Conservation (phyloP, 2,113 vertebrate species). For the Oreochromis tanganicae region DNA sequence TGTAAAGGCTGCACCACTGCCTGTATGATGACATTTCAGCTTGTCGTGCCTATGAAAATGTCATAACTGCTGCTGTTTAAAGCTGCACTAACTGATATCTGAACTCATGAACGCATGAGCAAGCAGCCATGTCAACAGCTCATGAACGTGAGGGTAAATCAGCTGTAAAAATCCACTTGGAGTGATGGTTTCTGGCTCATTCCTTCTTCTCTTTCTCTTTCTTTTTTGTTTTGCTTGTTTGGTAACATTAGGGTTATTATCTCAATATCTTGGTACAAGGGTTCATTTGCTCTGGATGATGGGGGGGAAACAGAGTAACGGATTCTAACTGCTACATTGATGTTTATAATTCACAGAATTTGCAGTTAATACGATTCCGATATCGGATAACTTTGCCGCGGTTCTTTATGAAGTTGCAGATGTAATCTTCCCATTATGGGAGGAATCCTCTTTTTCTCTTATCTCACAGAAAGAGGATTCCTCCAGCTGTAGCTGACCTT, state of each 20-base stretch:
- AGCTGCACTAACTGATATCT: neutral
- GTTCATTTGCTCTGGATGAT: neutral
- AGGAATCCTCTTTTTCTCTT: neutral
- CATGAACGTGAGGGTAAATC: neutral
- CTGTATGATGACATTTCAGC: neutral
- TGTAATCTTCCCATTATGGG: neutral
- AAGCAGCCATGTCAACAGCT: neutral
- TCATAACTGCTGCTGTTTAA: neutral
- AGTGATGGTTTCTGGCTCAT: neutral
- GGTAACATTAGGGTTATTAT: neutral
- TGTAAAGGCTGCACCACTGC: neutral
- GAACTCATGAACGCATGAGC: neutral
- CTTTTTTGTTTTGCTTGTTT: neutral
- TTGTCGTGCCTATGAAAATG: neutral
- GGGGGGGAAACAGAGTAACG: neutral
- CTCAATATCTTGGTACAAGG: neutral
- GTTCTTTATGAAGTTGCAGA: neutral
- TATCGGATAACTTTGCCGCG: rapidly evolving
- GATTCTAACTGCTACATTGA: neutral
- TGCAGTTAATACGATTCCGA: neutral
- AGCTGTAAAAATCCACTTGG: neutral
- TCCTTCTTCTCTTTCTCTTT: neutral
- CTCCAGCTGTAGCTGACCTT: neutral
- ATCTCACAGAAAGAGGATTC: neutral
- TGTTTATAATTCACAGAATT: neutral